phyloP scores from a whole-genome alignment of 2,888 invertebrate genomes.

The Zaprionus bogoriensis region DNA sequence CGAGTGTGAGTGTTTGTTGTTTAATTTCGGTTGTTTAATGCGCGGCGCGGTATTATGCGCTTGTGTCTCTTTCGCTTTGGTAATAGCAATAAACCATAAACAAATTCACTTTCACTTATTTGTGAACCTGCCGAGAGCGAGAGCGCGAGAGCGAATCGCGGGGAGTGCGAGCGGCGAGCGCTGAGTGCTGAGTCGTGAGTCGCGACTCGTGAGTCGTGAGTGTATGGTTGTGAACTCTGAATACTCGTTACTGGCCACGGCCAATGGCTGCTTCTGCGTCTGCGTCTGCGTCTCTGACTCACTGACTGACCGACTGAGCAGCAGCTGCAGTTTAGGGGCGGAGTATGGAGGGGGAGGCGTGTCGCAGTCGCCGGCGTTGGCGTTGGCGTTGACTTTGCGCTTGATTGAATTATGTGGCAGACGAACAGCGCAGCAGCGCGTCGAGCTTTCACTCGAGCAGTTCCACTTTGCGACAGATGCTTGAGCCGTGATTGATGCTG shows the following conservation, averaged over 20 bases:
- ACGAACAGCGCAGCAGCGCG: conserved; percentile 23
- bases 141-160: too few species aligned
- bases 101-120: conserved; percentile 76
- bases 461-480: conserved; percentile 62
- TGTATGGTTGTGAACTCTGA: not conserved
- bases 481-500: conserved; percentile 57
- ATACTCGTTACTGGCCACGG: conserved; percentile 47
- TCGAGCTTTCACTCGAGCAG: conserved; percentile 49
- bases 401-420: conserved; percentile 63
- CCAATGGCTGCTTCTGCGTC: conserved; percentile 34
- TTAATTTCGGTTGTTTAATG: conserved; percentile 18
- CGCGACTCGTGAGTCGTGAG: conserved; percentile 15
- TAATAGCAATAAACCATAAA: conserved; percentile 72
- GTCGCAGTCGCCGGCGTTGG: conserved; percentile 34
- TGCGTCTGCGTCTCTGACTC: conserved; percentile 46
- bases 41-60: conserved; percentile 46
- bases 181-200: conserved; percentile 1
- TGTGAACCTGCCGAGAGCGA: conserved; percentile 70
- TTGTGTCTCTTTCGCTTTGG: conserved; percentile 60
- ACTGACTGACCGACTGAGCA: conserved; percentile 61
- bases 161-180: too few species aligned
- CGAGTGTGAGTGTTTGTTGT: not conserved
- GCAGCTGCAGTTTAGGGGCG: not conserved
- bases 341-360: not conserved
- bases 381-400: conserved; percentile 36